A percentile compares a stretch with the other conserved stretches of the same genome.
Evolutionary conservation across 2,113 vertebrate species (phyloP).

Genomic region (Montifringilla adamsi): DNA sequence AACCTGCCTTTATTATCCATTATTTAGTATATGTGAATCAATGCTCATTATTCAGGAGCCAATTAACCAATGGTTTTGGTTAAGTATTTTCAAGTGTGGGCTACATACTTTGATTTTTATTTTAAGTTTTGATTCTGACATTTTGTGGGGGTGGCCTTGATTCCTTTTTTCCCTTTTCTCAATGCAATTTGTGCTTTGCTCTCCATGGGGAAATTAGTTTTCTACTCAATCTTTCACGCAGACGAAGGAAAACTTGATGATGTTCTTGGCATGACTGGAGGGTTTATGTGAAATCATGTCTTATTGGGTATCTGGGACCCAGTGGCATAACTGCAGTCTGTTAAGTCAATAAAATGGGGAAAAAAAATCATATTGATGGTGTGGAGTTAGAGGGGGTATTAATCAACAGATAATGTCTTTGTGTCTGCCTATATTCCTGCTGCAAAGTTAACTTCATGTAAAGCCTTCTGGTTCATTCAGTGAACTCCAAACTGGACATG

Average conservation of each 20-base stretch:
- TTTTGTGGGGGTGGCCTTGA: neutral
- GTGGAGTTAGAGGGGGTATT: neutral
- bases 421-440: neutral
- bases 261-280: neutral
- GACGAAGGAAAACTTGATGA: neutral
- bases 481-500: neutral
- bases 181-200: neutral
- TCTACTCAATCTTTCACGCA: neutral
- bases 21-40: neutral
- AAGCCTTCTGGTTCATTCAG: neutral
- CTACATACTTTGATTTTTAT: neutral
- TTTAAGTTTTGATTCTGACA: neutral
- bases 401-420: neutral
- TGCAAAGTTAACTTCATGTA: neutral
- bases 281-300: neutral
- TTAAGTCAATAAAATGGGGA: neutral
- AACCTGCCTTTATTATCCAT: neutral
- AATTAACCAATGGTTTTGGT: neutral
- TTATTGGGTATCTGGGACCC: neutral
- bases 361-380: neutral
- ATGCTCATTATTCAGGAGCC: neutral
- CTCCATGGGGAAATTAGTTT: slow-evolving; percentile 8
- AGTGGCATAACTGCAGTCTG: neutral
- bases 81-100: neutral
- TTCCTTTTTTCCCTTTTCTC: neutral